Evolutionary conservation across 2,797 vertebrate species (phyloP).

Genomic region (Neosalanx taihuensis): DNA sequence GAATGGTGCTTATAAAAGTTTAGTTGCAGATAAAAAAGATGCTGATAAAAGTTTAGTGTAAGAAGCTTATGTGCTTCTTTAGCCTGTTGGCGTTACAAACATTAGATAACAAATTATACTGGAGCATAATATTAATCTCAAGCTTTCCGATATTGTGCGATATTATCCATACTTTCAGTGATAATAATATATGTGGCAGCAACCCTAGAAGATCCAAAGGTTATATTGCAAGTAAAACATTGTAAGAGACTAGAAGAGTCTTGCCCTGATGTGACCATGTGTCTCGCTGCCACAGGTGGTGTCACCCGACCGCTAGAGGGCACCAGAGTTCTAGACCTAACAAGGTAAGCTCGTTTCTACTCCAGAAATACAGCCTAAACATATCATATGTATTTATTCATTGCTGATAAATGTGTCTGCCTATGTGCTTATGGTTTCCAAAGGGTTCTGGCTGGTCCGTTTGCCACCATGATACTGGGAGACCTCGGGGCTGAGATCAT

Average conservation of each 20-base stretch:
- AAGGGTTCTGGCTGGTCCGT: constrained; percentile 93
- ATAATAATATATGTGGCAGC: not conserved
- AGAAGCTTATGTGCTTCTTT: too few relatives aligned
- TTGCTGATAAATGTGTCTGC: not conserved
- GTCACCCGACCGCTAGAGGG: constrained; percentile 79
- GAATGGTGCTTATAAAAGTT: too few relatives aligned
- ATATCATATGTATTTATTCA: not conserved
- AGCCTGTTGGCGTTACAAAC: too few relatives aligned
- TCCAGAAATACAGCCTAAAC: not conserved
- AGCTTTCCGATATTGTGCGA: too few relatives aligned
- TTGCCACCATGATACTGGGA: constrained; percentile 94
- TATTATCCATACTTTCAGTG: too few relatives aligned
- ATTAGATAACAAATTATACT: too few relatives aligned
- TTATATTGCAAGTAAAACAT: not conserved
- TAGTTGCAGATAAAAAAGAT: too few relatives aligned
- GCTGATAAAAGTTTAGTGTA: too few relatives aligned
- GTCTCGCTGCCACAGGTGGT: constrained; percentile 36
- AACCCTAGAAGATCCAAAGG: not conserved
- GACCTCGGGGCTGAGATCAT: constrained; percentile 94
- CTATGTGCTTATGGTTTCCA: constrained; percentile 6
- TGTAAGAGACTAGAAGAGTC: not conserved
- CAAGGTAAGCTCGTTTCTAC: constrained; percentile 75
- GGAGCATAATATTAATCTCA: too few relatives aligned
- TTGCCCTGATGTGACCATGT: not conserved
- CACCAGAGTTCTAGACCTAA: constrained; percentile 86